Evolutionary conservation across 1,140 invertebrate genomes (phyloP).

Genomic region (Drosophila murphyi): DNA sequence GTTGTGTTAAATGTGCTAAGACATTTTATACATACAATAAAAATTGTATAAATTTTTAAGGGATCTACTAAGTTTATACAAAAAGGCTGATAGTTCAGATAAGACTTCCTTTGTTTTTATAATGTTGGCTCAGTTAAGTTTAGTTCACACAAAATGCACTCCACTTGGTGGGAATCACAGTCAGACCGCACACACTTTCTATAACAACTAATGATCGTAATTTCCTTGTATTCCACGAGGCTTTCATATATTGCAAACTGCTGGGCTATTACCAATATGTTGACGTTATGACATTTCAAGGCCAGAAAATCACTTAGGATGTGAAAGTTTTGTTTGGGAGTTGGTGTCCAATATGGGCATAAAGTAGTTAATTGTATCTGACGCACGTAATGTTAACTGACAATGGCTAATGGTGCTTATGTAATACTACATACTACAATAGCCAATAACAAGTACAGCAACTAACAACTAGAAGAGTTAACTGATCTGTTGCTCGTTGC

Average conservation of each 20-base stretch:
- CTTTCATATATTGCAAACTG: conserved; percentile 34
- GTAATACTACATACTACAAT: conserved; percentile 5
- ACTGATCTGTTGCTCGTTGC: conserved; percentile 5
- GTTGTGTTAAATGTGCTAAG: too few species aligned
- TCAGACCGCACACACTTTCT: not conserved
- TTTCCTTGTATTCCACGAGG: conserved; percentile 5
- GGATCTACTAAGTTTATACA: not conserved
- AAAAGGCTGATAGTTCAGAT: not conserved
- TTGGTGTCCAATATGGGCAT: not conserved
- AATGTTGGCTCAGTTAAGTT: not conserved
- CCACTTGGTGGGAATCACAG: not conserved
- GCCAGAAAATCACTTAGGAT: conserved; percentile 11
- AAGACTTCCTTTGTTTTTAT: not conserved
- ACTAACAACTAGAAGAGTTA: conserved; percentile 4
- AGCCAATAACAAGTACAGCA: conserved; percentile 1
- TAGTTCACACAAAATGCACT: not conserved
- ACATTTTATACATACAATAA: too few species aligned
- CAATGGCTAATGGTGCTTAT: conserved; percentile 6
- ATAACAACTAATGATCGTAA: not conserved
- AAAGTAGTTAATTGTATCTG: conserved; percentile 8
- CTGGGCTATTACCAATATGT: conserved; percentile 14
- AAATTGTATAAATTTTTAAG: not conserved
- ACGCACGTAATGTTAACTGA: conserved; percentile 7
- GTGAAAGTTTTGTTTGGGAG: conserved; percentile 25
- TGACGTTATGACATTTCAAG: conserved; percentile 11